phyloP scores from a whole-genome alignment of 2,888 invertebrate genomes.

The Gandaritis pyraliata region DNA sequence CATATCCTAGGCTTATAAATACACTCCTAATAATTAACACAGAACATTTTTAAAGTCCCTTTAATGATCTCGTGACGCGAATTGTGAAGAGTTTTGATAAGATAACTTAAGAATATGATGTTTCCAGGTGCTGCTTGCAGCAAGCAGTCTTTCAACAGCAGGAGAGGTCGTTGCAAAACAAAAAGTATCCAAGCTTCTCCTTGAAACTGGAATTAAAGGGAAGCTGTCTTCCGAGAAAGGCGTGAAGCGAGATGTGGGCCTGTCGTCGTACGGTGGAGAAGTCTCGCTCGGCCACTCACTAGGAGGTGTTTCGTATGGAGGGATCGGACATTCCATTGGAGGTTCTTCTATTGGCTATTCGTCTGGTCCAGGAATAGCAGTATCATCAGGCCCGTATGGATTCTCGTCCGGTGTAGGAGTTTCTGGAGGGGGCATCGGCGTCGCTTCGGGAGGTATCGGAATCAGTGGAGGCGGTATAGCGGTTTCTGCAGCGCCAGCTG shows the following conservation, averaged over 20 bases:
- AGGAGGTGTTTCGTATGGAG: constrained; percentile 10
- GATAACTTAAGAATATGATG: not conserved
- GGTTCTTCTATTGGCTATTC: constrained; percentile 22
- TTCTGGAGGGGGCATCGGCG: constrained; percentile 18
- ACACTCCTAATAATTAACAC: not conserved
- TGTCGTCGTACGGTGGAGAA: constrained; percentile 21
- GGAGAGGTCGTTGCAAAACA: constrained; percentile 60
- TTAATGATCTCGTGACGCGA: not conserved
- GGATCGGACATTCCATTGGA: constrained; percentile 13
- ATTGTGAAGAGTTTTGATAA: not conserved
- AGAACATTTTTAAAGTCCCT: too few species aligned
- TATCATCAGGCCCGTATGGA: constrained; percentile 14
- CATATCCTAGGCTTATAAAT: constrained; percentile 12
- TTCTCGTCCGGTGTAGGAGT: constrained; percentile 16
- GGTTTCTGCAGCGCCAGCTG: constrained; percentile 36
- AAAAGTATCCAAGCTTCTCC: constrained; percentile 67
- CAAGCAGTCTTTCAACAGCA: constrained; percentile 66
- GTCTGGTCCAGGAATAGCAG: constrained; percentile 26
- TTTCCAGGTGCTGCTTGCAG: constrained; percentile 70
- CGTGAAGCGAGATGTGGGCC: constrained; percentile 64
- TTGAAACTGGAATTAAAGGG: constrained; percentile 66
- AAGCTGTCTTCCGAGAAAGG: constrained; percentile 63
- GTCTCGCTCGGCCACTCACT: constrained; percentile 11
- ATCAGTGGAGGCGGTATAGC: constrained; percentile 15
- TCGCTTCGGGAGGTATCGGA: constrained; percentile 12